Evolutionary conservation across 2,888 invertebrate species (phyloP).

Genomic region (Gisinianus flammeolus): DNA sequence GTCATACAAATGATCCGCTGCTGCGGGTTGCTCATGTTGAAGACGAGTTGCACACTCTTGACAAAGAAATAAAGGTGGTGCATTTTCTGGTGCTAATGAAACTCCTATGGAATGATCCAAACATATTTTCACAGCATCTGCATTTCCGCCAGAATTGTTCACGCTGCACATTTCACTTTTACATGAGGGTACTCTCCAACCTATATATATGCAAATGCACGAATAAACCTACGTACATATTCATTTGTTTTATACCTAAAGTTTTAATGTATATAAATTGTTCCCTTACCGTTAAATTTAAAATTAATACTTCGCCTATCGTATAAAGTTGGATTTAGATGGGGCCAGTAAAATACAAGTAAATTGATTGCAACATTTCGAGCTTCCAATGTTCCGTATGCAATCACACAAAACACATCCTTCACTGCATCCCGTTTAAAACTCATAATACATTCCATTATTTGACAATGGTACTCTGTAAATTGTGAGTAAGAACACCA

Average conservation of each 20-base stretch:
- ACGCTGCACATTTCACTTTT: slow-evolving; percentile 82
- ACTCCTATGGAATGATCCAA: slow-evolving; percentile 91
- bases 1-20: slow-evolving; percentile 83
- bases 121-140: slow-evolving; percentile 91
- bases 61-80: slow-evolving; percentile 94
- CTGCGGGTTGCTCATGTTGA: slow-evolving; percentile 76
- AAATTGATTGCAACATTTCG: slow-evolving; percentile 95
- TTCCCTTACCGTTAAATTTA: slow-evolving; percentile 78
- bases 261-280: not conserved
- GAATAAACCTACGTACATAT: too few relatives aligned
- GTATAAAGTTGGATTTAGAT: slow-evolving; percentile 90
- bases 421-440: slow-evolving; percentile 87
- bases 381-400: slow-evolving; percentile 93
- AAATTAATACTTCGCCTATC: slow-evolving; percentile 86
- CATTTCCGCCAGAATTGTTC: slow-evolving; percentile 77
- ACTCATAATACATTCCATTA: slow-evolving; percentile 94
- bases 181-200: slow-evolving; percentile 69
- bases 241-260: too few relatives aligned
- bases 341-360: slow-evolving; percentile 98
- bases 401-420: slow-evolving; percentile 93
- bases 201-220: slow-evolving; percentile 58
- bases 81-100: slow-evolving; percentile 78
- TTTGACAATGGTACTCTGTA: slow-evolving; percentile 91
- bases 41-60: slow-evolving; percentile 95
- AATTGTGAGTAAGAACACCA: too few relatives aligned